Conservation (phyloP, 2,888 invertebrate species). For the Linnaemya tessellans region DNA sequence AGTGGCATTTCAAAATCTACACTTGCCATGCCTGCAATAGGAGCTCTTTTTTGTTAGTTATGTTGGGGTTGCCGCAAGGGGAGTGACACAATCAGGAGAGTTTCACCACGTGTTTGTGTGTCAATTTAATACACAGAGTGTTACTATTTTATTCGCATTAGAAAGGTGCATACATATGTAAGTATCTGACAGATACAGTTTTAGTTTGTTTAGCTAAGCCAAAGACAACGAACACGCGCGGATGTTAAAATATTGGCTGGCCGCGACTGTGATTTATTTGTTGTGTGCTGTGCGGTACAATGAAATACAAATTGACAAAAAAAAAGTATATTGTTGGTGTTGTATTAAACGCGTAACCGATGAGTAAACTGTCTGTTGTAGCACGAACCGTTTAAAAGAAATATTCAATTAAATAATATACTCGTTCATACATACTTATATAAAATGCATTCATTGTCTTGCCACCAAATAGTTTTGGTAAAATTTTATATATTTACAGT, state of each 20-base stretch:
- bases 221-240: slow-evolving; percentile 58
- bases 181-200: slow-evolving; percentile 73
- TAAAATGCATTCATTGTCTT: slow-evolving; percentile 35
- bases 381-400: slow-evolving; percentile 38
- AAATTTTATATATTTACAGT: slow-evolving; percentile 9
- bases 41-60: neutral
- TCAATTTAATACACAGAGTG: slow-evolving; percentile 13
- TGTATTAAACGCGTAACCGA: slow-evolving; percentile 53
- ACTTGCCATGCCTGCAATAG: neutral
- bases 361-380: slow-evolving; percentile 19
- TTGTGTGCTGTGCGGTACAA: slow-evolving; percentile 45
- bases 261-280: slow-evolving; percentile 28
- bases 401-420: slow-evolving; percentile 7
- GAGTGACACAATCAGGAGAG: slow-evolving; percentile 36
- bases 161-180: slow-evolving; percentile 65
- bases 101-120: neutral
- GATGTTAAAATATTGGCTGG: slow-evolving; percentile 30
- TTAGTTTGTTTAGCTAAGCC: slow-evolving; percentile 69
- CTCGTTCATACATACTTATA: neutral
- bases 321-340: slow-evolving; percentile 1
- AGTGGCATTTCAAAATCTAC: neutral
- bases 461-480: slow-evolving; percentile 21
- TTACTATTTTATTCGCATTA: slow-evolving; percentile 58
- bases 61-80: slow-evolving; percentile 10
- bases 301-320: slow-evolving; percentile 23